phyloP scores from a whole-genome alignment of 2,113 vertebrate species.

The Lamprotornis superbus region DNA sequence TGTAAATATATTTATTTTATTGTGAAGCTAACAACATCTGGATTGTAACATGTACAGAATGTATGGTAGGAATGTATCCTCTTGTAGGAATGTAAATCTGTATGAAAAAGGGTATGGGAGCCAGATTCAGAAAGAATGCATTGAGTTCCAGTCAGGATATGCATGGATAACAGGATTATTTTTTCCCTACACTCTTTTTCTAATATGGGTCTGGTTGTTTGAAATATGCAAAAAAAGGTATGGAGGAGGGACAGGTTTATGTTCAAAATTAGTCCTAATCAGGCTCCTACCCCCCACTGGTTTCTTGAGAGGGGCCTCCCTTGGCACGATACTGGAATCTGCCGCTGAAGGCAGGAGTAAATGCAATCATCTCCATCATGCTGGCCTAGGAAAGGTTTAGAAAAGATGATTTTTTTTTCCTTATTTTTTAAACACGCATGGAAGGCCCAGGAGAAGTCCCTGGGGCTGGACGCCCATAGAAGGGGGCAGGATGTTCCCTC shows the following conservation, averaged over 20 bases:
- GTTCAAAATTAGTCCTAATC: conserved; percentile 59
- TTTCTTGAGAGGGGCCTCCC: neutral
- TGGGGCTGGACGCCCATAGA: neutral
- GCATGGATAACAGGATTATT: conserved; percentile 41
- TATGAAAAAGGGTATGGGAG: conserved; percentile 79
- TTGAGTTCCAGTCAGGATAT: conserved; percentile 51
- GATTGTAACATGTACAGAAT: conserved; percentile 98
- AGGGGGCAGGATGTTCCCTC: neutral
- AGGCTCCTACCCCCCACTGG: conserved; percentile 7
- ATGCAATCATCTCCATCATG: fast-evolving
- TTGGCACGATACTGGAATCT: neutral
- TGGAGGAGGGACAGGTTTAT: conserved; percentile 58
- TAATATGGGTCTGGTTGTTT: conserved; percentile 67
- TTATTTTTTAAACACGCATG: neutral
- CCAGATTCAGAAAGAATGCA: conserved; percentile 66
- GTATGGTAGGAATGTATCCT: conserved; percentile 87
- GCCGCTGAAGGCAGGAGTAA: neutral
- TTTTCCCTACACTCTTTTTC: conserved; percentile 28
- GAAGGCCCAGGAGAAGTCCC: neutral
- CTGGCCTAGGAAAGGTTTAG: neutral
- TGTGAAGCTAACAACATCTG: conserved; percentile 91
- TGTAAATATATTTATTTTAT: conserved; percentile 99
- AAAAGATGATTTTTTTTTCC: neutral
- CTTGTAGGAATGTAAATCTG: conserved; percentile 85
- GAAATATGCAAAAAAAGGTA: conserved; percentile 75